Percentiles rank a stretch among this genome's conserved stretches.
Conservation (phyloP, 2,888 invertebrate species). For the Apantesis nais region DNA sequence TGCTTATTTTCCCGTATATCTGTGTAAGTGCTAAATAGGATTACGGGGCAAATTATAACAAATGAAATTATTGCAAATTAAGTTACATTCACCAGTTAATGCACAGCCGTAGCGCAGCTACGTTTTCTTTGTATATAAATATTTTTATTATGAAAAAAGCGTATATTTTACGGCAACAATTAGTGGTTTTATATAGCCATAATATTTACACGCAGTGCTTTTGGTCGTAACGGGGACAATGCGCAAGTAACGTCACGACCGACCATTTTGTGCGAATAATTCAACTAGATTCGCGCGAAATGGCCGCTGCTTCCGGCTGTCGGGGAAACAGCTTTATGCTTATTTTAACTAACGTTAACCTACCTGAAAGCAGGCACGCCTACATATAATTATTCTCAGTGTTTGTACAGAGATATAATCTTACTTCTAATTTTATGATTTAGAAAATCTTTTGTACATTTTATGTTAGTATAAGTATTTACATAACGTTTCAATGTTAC, state of each 20-base stretch:
- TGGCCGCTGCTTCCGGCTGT: constrained; percentile 65
- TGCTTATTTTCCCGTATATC: constrained; percentile 36
- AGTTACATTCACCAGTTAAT: constrained; percentile 48
- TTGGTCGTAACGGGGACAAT: constrained; percentile 53
- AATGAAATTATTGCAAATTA: constrained; percentile 53
- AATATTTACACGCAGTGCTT: constrained; percentile 59
- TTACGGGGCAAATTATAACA: constrained; percentile 53
- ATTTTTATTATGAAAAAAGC: constrained; percentile 53
- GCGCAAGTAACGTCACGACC: constrained; percentile 62
- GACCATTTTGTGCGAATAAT: constrained; percentile 77
- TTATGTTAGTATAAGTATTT: neutral
- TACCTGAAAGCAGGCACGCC: constrained; percentile 46
- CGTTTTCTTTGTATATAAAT: constrained; percentile 39
- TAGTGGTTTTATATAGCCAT: constrained; percentile 69
- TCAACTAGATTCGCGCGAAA: constrained; percentile 77
- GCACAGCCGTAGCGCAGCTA: constrained; percentile 31
- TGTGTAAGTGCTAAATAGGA: constrained; percentile 54
- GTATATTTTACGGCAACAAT: constrained; percentile 65
- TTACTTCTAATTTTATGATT: neutral
- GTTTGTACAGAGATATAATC: constrained; percentile 12
- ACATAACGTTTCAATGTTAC: neutral
- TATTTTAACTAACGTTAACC: constrained; percentile 62
- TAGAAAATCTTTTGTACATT: neutral
- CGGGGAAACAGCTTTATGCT: constrained; percentile 54
- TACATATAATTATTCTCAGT: constrained; percentile 32